phyloP scores from a whole-genome alignment of 2,888 invertebrate species.

The Aspidapion aeneum region DNA sequence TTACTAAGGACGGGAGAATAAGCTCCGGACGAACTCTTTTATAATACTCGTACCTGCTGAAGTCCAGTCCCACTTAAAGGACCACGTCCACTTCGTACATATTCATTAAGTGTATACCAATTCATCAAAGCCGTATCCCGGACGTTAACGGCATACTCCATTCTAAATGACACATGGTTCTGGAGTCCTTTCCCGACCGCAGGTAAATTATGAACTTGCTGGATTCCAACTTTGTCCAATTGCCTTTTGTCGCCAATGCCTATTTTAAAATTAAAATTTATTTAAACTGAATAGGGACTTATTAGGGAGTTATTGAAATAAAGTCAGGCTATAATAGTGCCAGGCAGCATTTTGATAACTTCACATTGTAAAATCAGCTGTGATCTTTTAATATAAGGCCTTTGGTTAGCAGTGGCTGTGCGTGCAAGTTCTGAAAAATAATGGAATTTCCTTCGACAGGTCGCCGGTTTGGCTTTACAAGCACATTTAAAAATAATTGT shows the following conservation, averaged over 20 bases:
- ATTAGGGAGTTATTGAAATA: too few species aligned
- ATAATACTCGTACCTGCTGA: slow-evolving; percentile 9
- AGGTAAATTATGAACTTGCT: slow-evolving; percentile 57
- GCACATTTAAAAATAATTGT: too few species aligned
- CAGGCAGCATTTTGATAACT: too few species aligned
- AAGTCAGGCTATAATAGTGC: too few species aligned
- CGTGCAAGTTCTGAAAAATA: too few species aligned
- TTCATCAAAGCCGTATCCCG: slow-evolving; percentile 45
- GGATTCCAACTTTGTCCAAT: slow-evolving; percentile 55
- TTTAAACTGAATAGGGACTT: neutral
- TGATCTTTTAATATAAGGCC: too few species aligned
- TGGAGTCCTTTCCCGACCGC: slow-evolving; percentile 57
- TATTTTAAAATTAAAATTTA: neutral
- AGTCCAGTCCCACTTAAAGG: slow-evolving; percentile 51
- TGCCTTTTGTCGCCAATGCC: slow-evolving; percentile 62
- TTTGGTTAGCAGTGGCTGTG: too few species aligned
- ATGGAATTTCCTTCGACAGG: too few species aligned
- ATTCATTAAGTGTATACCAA: slow-evolving; percentile 57
- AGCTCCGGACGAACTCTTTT: too few species aligned
- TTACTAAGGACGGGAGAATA: too few species aligned
- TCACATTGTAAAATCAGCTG: too few species aligned
- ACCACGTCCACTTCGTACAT: slow-evolving; percentile 54
- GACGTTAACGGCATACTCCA: slow-evolving; percentile 38
- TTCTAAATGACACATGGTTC: slow-evolving; percentile 59
- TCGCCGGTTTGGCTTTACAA: too few species aligned